phyloP scores from a whole-genome alignment of 1,140 invertebrate genomes.

The Megalonaias nervosa region DNA sequence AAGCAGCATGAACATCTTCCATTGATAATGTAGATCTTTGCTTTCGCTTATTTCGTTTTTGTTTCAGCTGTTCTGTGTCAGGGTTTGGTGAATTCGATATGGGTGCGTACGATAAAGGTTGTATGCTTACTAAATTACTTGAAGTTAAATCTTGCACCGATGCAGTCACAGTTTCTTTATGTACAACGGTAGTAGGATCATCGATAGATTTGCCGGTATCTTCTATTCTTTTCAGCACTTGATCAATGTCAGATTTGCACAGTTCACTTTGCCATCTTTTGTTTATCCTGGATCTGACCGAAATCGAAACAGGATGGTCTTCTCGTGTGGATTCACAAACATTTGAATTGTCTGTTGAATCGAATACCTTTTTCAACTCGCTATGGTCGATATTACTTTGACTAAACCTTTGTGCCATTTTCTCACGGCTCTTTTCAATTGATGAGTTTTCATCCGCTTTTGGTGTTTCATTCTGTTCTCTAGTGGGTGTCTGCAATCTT shows the following conservation, averaged over 20 bases:
- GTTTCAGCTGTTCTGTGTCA: constrained; percentile 50
- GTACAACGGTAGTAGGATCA: constrained; percentile 19
- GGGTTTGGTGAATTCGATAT: constrained; percentile 11
- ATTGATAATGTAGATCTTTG: constrained; percentile 53
- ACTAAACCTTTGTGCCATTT: constrained; percentile 48
- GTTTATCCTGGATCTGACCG: constrained; percentile 52
- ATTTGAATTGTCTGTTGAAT: constrained; percentile 34
- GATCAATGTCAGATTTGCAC: constrained; percentile 59
- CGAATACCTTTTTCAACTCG: constrained; percentile 47
- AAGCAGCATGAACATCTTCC: constrained; percentile 60
- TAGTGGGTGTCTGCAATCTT: constrained; percentile 36
- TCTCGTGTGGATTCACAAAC: constrained; percentile 28
- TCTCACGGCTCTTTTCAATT: constrained; percentile 35
- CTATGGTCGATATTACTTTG: constrained; percentile 46
- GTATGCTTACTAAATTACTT: constrained; percentile 1
- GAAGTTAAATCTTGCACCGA: background rate
- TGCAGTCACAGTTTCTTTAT: constrained; percentile 30
- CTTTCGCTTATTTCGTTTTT: constrained; percentile 56
- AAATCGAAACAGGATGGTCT: constrained; percentile 42
- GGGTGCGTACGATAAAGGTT: constrained; percentile 11
- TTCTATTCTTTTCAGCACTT: constrained; percentile 63
- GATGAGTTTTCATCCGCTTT: constrained; percentile 3
- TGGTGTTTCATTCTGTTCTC: constrained; percentile 27
- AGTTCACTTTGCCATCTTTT: constrained; percentile 53
- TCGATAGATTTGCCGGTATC: constrained; percentile 51